Conservation (phyloP, 2,113 vertebrate genomes). For the Entomyzon cyanotis region DNA sequence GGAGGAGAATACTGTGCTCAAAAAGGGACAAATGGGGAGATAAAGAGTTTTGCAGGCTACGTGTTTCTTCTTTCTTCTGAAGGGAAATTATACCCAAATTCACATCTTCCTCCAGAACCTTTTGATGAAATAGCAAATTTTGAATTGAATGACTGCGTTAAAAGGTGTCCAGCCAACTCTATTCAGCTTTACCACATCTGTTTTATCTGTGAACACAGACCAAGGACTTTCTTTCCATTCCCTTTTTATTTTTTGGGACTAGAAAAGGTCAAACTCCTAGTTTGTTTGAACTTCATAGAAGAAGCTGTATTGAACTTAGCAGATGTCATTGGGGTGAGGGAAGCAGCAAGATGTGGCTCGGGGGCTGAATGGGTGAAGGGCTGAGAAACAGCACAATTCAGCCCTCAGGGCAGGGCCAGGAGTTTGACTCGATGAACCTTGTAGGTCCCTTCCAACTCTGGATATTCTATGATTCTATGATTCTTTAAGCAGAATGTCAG, state of each 20-base stretch:
- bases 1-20: not conserved
- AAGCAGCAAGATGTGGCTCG: fast-evolving
- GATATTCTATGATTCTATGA: fast-evolving
- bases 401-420: not conserved
- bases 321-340: too few species aligned
- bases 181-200: not conserved
- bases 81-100: not conserved
- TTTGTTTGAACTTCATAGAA: not conserved
- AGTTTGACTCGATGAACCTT: not conserved
- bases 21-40: not conserved
- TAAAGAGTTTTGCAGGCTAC: not conserved
- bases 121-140: not conserved
- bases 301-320: not conserved
- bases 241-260: not conserved
- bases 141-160: not conserved
- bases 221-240: not conserved
- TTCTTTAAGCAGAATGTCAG: not conserved
- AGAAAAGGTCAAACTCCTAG: not conserved
- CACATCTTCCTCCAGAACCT: not conserved
- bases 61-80: not conserved
- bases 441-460: not conserved
- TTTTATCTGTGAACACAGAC: not conserved
- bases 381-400: fast-evolving
- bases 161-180: not conserved
- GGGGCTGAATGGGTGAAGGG: not conserved